phyloP scores from a whole-genome alignment of 2,113 vertebrate genomes.

The Oostethus manadensis region DNA sequence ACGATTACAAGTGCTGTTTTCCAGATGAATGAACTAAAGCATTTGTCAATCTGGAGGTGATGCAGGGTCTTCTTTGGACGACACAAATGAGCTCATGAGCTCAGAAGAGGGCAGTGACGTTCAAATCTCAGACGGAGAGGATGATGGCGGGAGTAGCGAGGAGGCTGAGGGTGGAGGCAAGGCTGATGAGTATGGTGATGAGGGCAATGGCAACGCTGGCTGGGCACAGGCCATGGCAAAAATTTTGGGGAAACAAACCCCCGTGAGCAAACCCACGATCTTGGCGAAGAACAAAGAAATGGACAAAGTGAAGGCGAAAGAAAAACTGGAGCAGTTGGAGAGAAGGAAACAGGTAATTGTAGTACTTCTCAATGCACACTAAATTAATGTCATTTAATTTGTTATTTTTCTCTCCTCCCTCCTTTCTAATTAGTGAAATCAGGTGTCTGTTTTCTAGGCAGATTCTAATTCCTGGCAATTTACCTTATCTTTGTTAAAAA shows the following conservation, averaged over 20 bases:
- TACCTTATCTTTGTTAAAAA: too few relatives aligned
- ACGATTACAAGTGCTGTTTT: too few relatives aligned
- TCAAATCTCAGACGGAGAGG: not conserved
- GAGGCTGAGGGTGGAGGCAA: slow-evolving; percentile 18
- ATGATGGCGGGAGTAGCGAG: slow-evolving; percentile 8
- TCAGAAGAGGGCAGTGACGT: slow-evolving; percentile 8
- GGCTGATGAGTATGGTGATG: not conserved
- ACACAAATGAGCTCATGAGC: slow-evolving; percentile 9
- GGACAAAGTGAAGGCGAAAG: slow-evolving; percentile 76
- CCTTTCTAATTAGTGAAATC: too few relatives aligned
- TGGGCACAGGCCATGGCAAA: slow-evolving; percentile 98
- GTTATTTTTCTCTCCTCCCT: not conserved
- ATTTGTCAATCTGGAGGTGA: not conserved
- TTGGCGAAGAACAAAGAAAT: slow-evolving; percentile 82
- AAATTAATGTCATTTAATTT: too few relatives aligned
- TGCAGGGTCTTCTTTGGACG: slow-evolving; percentile 10
- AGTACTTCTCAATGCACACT: not conserved
- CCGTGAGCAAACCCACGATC: slow-evolving; percentile 72
- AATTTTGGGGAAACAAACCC: slow-evolving; percentile 81
- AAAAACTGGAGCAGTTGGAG: slow-evolving; percentile 74
- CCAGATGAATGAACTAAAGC: not conserved
- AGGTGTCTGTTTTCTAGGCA: too few relatives aligned
- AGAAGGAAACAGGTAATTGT: slow-evolving; percentile 75
- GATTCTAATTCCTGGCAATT: too few relatives aligned
- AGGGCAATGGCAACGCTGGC: slow-evolving; percentile 63